A percentile compares a stretch with the other conserved stretches of the same genome.
Evolutionary conservation across 2,888 invertebrate genomes (phyloP).

Genomic region (Drosophila nr. perissopoda): DNA sequence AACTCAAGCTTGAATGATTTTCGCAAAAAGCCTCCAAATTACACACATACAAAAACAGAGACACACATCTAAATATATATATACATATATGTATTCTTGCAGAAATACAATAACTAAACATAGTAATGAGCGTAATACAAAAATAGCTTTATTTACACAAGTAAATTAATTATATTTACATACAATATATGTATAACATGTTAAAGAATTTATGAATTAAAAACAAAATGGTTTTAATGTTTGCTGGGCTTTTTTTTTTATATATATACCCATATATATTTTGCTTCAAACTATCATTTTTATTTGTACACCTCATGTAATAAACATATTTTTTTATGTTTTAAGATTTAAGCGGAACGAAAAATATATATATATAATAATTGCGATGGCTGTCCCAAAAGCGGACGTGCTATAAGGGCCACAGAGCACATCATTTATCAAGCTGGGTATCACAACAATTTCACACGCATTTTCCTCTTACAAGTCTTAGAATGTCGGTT

Average conservation of each 20-base stretch:
- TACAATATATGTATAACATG: conserved; percentile 40
- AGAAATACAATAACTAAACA: conserved; percentile 55
- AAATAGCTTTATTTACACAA: conserved; percentile 73
- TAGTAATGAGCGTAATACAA: conserved; percentile 61
- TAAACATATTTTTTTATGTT: neutral
- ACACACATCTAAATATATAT: conserved; percentile 8
- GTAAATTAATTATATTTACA: conserved; percentile 63
- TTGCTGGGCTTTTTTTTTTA: neutral
- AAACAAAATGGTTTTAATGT: conserved; percentile 17
- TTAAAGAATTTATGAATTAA: conserved; percentile 57
- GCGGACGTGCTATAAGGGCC: conserved; percentile 5
- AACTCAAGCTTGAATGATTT: conserved; percentile 24
- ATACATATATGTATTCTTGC: conserved; percentile 46
- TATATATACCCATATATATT: neutral
- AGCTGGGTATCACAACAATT: conserved; percentile 3
- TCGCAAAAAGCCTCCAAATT: neutral
- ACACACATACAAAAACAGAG: neutral
- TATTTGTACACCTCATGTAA: neutral
- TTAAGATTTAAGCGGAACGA: neutral
- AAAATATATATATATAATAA: conserved; percentile 14
- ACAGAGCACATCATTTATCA: conserved; percentile 31
- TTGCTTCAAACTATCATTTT: neutral
- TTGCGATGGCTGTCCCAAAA: conserved; percentile 1
- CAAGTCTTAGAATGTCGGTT: neutral
- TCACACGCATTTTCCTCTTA: neutral